A percentile compares a stretch with the other conserved stretches of the same genome.
Conservation (phyloP, 2,113 vertebrate genomes). For the Labeo catla region DNA sequence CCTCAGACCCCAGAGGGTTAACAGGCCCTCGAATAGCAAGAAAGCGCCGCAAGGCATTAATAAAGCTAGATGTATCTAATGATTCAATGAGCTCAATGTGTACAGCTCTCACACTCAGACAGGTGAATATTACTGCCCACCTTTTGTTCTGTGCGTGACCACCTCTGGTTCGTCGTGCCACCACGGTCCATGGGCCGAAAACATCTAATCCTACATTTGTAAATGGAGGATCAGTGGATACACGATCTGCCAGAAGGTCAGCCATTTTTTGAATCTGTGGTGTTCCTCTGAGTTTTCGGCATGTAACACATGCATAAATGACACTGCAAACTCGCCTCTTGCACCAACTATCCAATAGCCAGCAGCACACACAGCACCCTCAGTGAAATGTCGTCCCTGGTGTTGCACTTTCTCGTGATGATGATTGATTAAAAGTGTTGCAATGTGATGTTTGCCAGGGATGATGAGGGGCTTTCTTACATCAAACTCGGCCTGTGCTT, state of each 20-base stretch:
- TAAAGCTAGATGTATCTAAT: constrained; percentile 45
- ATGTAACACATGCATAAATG: constrained; percentile 32
- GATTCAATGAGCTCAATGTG: constrained; percentile 46
- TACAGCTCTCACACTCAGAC: constrained; percentile 42
- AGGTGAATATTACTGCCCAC: constrained; percentile 52
- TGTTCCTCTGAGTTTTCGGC: background rate
- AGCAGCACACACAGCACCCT: constrained; percentile 33
- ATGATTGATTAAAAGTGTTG: constrained; percentile 20
- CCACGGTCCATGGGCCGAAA: constrained; percentile 16
- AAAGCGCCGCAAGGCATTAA: constrained; percentile 27
- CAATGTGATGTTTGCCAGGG: constrained; percentile 12
- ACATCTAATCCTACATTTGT: constrained; percentile 34
- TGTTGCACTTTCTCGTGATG: constrained; percentile 22
- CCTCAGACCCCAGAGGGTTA: too few relatives aligned
- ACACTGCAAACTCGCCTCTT: background rate
- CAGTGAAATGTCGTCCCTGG: constrained; percentile 42
- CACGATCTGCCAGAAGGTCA: constrained; percentile 18
- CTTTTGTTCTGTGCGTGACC: constrained; percentile 41
- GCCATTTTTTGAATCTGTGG: constrained; percentile 22
- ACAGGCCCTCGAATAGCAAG: background rate
- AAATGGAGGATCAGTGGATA: constrained; percentile 38
- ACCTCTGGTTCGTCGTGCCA: constrained; percentile 29
- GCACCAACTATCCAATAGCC: constrained; percentile 28
- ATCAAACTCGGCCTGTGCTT: background rate
- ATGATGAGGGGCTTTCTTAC: constrained; percentile 14